Evolutionary conservation across 2,888 invertebrate genomes (phyloP).

Genomic region (Eurois occulta): DNA sequence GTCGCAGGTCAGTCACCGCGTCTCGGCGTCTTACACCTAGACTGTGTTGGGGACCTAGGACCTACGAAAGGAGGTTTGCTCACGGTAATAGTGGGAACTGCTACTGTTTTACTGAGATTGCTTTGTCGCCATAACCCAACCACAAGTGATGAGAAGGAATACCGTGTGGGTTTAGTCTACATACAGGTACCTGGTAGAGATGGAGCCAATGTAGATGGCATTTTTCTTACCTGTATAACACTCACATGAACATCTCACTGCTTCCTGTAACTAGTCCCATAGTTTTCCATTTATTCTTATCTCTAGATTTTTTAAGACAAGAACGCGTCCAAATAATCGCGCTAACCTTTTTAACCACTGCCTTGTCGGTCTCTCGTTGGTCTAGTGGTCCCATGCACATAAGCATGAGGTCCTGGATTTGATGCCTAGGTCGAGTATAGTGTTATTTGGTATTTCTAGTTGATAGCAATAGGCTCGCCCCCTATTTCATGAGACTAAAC

Average conservation of each 20-base stretch:
- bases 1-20: slow-evolving; percentile 78
- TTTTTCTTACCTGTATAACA: no score
- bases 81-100: background rate
- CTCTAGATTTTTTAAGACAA: no score
- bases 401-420: background rate
- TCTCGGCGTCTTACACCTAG: slow-evolving; percentile 70
- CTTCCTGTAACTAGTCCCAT: no score
- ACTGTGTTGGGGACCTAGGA: slow-evolving; percentile 63
- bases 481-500: no score
- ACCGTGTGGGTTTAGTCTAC: background rate
- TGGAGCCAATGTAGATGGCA: no score
- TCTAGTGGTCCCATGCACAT: background rate
- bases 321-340: no score
- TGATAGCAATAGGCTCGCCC: background rate
- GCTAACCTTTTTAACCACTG: background rate
- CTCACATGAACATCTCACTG: no score
- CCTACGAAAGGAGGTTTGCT: slow-evolving; percentile 46
- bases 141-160: background rate
- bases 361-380: background rate
- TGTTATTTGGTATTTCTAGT: background rate
- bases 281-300: no score
- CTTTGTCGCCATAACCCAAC: background rate
- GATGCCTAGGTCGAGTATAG: background rate
- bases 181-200: no score
- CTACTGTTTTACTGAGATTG: background rate